Base-by-base conservation (phyloP, 2,888 invertebrate species). In the Microdon myrmicae region DNA sequence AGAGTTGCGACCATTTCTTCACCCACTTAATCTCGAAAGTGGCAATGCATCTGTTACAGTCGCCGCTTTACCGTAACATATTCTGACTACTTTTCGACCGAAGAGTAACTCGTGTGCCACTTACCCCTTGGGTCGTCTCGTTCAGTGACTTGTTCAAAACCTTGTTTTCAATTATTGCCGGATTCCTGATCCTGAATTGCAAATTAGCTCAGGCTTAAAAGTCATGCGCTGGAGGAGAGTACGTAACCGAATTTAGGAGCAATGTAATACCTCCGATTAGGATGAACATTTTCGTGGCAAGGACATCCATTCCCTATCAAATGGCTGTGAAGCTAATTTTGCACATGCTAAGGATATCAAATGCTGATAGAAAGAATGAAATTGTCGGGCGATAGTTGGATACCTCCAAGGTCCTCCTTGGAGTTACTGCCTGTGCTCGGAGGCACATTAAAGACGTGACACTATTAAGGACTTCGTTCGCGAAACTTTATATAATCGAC, bases 161-260 rank as follows among this genome's bases (percentile, higher is more conserved):
- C 60, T 56, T 56, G 49, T 61, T 51, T 47, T 58, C 58, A 51
- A 58, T 58, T 64, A 64, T 64, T 53, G 58, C 32, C 31, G 37
- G 34, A 58, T 53, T 58, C 58, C 64, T 53, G 58, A 51, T 58
- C 58, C 41, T 34, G 64, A 58, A 64, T 64, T 45, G 43, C 64
- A 64, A 64, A 64, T 64, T 64, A 64, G 64, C 53, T 51, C 45
- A 64, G 51, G 51, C 43, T n/a, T 51, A 64, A 58, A 45, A 58
- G 41, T 35, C 51, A 51, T 51, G 47, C 51, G 56, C 44, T n/a
- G n/a, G n/a, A 55, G 43, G 48, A 32, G 25, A 39, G 44, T 45
- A 45, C 39, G 56, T 25, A 19, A 32, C 48, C 23, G 31, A 49
- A 28, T 19, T 8, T 17, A 23, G 16, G 10, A 16, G 20, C 17